Evolutionary conservation across 2,888 invertebrate species (phyloP).

Genomic region (Neoaliturus tenellus): DNA sequence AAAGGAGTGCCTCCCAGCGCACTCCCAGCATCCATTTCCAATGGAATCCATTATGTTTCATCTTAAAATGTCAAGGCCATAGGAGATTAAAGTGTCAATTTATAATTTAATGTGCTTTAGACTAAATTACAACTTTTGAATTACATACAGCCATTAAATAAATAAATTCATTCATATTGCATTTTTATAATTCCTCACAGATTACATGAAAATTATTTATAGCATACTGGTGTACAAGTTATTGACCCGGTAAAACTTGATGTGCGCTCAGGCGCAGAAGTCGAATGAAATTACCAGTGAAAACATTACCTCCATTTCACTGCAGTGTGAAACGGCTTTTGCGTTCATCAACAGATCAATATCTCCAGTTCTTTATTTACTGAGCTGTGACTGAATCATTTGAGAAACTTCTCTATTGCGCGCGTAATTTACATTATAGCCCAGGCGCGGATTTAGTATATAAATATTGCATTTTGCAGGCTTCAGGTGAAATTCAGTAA

Average conservation of each 20-base stretch:
- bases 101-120: background rate
- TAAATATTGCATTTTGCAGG: too few relatives aligned
- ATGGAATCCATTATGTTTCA: slow-evolving; percentile 52
- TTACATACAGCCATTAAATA: too few relatives aligned
- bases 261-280: slow-evolving; percentile 52
- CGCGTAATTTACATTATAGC: too few relatives aligned
- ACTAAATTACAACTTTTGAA: background rate
- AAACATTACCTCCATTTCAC: slow-evolving; percentile 11
- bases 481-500: too few relatives aligned
- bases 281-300: slow-evolving; percentile 40
- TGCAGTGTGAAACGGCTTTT: slow-evolving; percentile 12
- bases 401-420: too few relatives aligned
- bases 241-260: slow-evolving; percentile 46
- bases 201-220: background rate
- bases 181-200: background rate
- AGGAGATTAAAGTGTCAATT: background rate
- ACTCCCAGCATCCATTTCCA: slow-evolving; percentile 53
- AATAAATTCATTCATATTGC: too few relatives aligned
- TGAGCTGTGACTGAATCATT: too few relatives aligned
- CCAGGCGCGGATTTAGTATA: too few relatives aligned
- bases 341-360: slow-evolving; percentile 9
- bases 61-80: slow-evolving; percentile 47
- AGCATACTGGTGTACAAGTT: slow-evolving; percentile 50
- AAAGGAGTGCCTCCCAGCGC: slow-evolving; percentile 52
- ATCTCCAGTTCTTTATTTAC: background rate